phyloP scores from a whole-genome alignment of 1,140 invertebrate genomes.

The Drosophila tani region DNA sequence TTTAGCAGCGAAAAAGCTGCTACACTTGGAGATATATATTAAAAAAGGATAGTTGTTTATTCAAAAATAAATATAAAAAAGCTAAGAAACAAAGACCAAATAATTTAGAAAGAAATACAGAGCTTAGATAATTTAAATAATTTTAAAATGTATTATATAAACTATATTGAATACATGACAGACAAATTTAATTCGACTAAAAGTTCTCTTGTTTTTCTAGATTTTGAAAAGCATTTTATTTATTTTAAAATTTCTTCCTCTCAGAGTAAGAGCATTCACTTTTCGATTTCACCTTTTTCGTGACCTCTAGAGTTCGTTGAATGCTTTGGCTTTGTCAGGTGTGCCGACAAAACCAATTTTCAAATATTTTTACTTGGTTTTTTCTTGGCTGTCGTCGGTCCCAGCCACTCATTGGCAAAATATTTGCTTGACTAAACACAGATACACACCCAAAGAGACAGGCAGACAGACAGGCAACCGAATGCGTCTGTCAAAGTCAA shows the following conservation, averaged over 20 bases:
- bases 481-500: constrained; percentile 66
- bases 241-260: not conserved
- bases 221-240: not conserved
- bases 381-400: constrained; percentile 26
- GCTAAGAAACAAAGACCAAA: not conserved
- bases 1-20: not conserved
- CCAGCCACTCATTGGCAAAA: constrained; percentile 68
- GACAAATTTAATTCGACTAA: not conserved
- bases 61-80: not conserved
- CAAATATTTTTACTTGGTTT: constrained; percentile 83
- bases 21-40: constrained; percentile 9
- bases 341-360: constrained; percentile 82
- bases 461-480: constrained; percentile 7
- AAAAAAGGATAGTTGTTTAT: not conserved
- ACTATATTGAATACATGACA: not conserved
- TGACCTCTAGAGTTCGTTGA: constrained; percentile 51
- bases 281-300: constrained; percentile 24
- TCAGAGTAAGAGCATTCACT: constrained; percentile 28
- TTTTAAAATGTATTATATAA: too few species aligned
- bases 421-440: constrained; percentile 76
- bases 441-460: constrained; percentile 37
- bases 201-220: not conserved
- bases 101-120: too few species aligned
- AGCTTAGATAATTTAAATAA: accelerated
- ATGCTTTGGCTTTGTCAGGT: constrained; percentile 81